These are phyloP conservation scores for Ryuthela nishihirai DNA, from an alignment of 2,888 invertebrate genomes.

Conservation along the genomic window DNA sequence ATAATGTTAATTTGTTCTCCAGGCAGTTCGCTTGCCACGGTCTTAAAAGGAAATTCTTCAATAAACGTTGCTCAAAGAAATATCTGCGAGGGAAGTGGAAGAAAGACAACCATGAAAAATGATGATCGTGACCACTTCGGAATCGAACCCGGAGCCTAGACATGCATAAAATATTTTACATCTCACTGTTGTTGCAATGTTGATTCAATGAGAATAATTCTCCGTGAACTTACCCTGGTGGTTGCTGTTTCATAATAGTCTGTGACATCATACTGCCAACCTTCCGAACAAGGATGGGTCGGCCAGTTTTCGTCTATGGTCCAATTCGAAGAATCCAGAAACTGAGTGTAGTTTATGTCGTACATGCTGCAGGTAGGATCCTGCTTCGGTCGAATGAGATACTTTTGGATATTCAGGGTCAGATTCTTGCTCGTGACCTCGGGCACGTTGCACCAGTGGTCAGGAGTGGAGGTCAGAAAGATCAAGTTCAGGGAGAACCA, in stretches of 20 bases:
- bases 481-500: constrained; percentile 49
- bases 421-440: constrained; percentile 48
- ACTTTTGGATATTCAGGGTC: constrained; percentile 1
- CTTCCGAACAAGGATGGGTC: constrained; percentile 63
- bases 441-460: constrained; percentile 75
- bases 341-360: constrained; percentile 62
- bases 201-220: too few species aligned
- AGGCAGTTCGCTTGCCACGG: too few species aligned
- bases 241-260: constrained; percentile 68
- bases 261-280: constrained; percentile 69
- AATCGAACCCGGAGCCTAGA: too few species aligned
- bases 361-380: constrained; percentile 63
- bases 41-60: too few species aligned
- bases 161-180: too few species aligned
- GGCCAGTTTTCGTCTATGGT: constrained; percentile 46
- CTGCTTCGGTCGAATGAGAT: constrained; percentile 2
- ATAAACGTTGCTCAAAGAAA: too few species aligned
- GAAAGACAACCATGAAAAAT: too few species aligned
- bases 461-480: constrained; percentile 14
- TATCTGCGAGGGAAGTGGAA: too few species aligned
- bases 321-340: constrained; percentile 4
- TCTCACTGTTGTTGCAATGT: too few species aligned
- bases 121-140: too few species aligned
- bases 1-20: too few species aligned
- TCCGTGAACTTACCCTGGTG: constrained; percentile 65